Evolutionary conservation across 2,797 vertebrate genomes (phyloP), one percentile per base, ranked within the genome.

Genomic region (Momotus momota): DNA sequence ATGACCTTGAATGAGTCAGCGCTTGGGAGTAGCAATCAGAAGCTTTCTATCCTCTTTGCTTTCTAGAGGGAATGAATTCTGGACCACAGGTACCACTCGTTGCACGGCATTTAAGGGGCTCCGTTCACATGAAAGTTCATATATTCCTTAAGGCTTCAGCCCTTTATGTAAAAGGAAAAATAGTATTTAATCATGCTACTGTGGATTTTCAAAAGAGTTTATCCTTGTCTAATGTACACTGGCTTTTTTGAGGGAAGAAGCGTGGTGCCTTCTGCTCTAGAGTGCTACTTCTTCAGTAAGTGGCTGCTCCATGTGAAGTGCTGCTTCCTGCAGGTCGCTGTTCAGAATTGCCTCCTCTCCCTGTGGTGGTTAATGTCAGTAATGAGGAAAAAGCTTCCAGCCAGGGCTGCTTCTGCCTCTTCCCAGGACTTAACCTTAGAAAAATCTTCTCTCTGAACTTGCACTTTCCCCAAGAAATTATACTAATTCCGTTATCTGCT

Each of bases 111-210:
- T 96, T 97, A 95, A 96, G 95, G 93, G 93, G 71, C 93, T 92
- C 38, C 92, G 89, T 97, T 96, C 94, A 96, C 78, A 91, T 82
- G 25, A 96, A 96, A 97, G 95, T 96, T 97, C 94, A 85, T 86
- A 41, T 91, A 57, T 94, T 94, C 93, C 96, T 96, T 89, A 77
- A 91, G 95, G 95, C 29, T 91, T 82, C 74, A 80, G 64, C 21
- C 81, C 19, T 80, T 25, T 81, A 86, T 94, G 88, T 92, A 65
- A 91, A 96, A 94, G 78, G 78, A 62, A 92, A 87, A 94, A 64
- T 46, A 91, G 51, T 70, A 67, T 96, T 96, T 93, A 92, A 94
- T 94, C 74, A 85, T 49, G 67, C 31, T 82, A 25, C 64, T 96
- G 93, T 61, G 83, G 81, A 71, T 94, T 94, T 93, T 95, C 95